A percentile compares a stretch with the other conserved stretches of the same genome.
phyloP scores from a whole-genome alignment of 2,888 invertebrate genomes.

The Formica aserva region DNA sequence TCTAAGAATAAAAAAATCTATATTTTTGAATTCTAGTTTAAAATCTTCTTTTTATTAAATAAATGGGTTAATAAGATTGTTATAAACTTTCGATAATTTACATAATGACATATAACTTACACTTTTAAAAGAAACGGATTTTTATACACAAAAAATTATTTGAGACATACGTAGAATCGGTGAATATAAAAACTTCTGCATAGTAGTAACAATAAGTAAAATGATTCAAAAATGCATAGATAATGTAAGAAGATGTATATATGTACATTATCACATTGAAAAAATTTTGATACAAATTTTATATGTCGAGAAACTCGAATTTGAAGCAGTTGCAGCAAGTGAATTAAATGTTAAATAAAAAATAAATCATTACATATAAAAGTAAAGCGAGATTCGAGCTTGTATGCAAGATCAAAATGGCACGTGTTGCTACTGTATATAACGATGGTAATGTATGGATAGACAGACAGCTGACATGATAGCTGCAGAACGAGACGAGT shows the following conservation, averaged over 20 bases:
- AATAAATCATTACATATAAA: conserved; percentile 33
- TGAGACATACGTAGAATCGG: neutral
- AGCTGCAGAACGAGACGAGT: conserved; percentile 61
- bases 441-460: neutral
- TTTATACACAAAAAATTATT: neutral
- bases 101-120: neutral
- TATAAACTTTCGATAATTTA: too few species aligned
- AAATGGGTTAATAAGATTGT: neutral
- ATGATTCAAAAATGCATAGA: neutral
- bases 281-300: neutral
- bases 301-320: conserved; percentile 10
- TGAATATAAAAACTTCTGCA: neutral
- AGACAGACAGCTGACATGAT: conserved; percentile 48
- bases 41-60: neutral
- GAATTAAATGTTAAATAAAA: conserved; percentile 31
- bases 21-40: neutral
- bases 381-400: conserved; percentile 18
- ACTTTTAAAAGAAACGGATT: neutral
- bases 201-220: neutral
- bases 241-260: neutral
- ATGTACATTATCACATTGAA: neutral
- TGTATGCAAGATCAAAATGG: conserved; percentile 13
- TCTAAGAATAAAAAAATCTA: neutral
- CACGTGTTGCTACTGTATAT: conserved; percentile 9
- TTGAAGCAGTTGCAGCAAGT: conserved; percentile 15